Percentiles rank a stretch among this genome's conserved stretches.
Conservation (phyloP, 1,140 invertebrate species). For the Drosophila sturtevanti region DNA sequence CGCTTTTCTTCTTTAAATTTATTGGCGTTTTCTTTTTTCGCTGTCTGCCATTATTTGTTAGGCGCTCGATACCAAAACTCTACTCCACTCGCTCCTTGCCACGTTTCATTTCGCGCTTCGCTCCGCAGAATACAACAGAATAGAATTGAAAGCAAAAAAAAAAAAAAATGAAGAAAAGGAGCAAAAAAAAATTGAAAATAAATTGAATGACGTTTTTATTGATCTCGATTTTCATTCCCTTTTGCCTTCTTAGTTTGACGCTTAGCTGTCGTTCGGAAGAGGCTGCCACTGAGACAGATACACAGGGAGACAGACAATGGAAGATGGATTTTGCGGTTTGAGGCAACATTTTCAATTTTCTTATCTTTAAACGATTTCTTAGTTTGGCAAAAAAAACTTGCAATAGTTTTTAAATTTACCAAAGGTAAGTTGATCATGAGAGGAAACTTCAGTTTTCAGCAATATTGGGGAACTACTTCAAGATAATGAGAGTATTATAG, state of each 20-base stretch:
- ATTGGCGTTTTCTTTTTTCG: slow-evolving; percentile 61
- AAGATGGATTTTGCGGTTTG: not conserved
- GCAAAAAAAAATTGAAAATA: slow-evolving; percentile 73
- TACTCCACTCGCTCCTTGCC: slow-evolving; percentile 3
- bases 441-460: too few species aligned
- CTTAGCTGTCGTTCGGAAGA: slow-evolving; percentile 59
- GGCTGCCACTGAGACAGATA: slow-evolving; percentile 16
- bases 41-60: slow-evolving; percentile 78
- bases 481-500: not conserved
- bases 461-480: too few species aligned
- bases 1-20: slow-evolving; percentile 76
- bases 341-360: not conserved
- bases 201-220: slow-evolving; percentile 81
- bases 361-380: not conserved
- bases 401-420: too few species aligned
- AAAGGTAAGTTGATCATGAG: too few species aligned
- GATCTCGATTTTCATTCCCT: slow-evolving; percentile 70
- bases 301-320: not conserved
- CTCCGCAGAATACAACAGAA: slow-evolving; percentile 18
- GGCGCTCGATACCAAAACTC: slow-evolving; percentile 30
- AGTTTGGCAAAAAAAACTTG: not conserved
- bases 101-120: slow-evolving; percentile 61
- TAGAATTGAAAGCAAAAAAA: slow-evolving; percentile 29
- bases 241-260: slow-evolving; percentile 58
- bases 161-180: slow-evolving; percentile 35